Evolutionary conservation across 2,113 vertebrate species (phyloP), one percentile per base, ranked within the genome.

Genomic region (Pycnonotus jocosus): DNA sequence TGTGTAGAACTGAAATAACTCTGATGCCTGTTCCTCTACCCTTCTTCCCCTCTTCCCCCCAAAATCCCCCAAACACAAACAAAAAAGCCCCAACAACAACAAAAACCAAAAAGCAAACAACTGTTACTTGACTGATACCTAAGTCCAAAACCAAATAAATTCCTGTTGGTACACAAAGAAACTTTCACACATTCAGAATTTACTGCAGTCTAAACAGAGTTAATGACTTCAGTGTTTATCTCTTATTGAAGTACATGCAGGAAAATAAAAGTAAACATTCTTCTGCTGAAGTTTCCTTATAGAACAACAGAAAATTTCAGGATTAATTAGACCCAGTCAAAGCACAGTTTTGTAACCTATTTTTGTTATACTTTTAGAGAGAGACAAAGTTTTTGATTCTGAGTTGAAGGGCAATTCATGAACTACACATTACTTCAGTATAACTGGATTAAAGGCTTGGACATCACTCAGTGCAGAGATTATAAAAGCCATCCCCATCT

Each of bases 1-100:
- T 4, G 5, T 5, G 8, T 25, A 57, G 37, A 89, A 53, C 12
- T 80, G 45, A 58, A 28, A 54, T 38, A 82, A 35, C 15, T 31
- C 51, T 15, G 16, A 33, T 16, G 23, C 15, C 57, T 51, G 14
- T 17, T 71, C 20, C 33, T 64, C 37, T 27, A 42, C 8, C 21
- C 16, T 35, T n/a, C 33, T 3, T 11, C 6, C 5, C 2, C 5
- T 6, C 4, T 8, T 12, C 4, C 8, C 4, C 1, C 3, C 12
- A 12, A 27, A 42, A 1, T 1, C 27, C 25, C 15, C 20, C 12
- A 76, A 66, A 58, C 15, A 48, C 16, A 65, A 60, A 77, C 15
- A 30, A 65, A 40, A 60, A 37, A 42, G 13, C 7, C 28, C 12
- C 3, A 69, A 27, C 14, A 60, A 30, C 31, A 66, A 33, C 14